Base-by-base conservation (phyloP, 1,140 invertebrate species). In the Cyclargus thomasi region DNA sequence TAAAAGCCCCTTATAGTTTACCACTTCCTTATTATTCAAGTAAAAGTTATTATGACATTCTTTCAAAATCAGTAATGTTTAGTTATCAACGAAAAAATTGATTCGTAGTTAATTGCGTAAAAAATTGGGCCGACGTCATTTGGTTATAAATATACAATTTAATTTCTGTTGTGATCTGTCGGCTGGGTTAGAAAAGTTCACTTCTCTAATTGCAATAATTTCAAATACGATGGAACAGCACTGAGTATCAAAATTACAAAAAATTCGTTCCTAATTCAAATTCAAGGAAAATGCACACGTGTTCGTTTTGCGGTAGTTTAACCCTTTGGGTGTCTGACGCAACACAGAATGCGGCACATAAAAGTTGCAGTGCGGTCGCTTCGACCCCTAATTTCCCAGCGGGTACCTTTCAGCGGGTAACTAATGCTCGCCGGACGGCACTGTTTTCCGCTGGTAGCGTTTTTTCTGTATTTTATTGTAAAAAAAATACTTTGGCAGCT, bases 351-450 rank as follows among this genome's bases (percentile, higher is more conserved):
- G 53, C 64, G 70, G 65, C 53, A 65, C 64, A 65, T 67, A 67
- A 67, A 47, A 63, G 29, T 63, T 17, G 67, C 57, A 67, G 63
- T 29, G 71, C 69, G 73, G 71, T 65, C 70, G 72, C 64, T 39
- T 65, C 70, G 74, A 69, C 71, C 74, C 70, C 75, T 81, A 81
- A 83, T 83, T 83, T 83, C 81, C 81, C 81, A 65, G 68, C 74
- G 81, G 81, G 79, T 73, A 69, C 70, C 75, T 81, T 71, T 81
- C 80, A 80, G 74, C 81, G 72, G 67, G 63, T 78, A 75, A 80
- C 75, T 83, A 76, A 80, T 80, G 79, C 71, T 57, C 77, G 73
- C 75, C 71, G 76, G 78, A 79, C 77, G 74, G 39, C 68, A 39
- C 65, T 67, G 47, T 67, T 62, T 67, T 67, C 55, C 29, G 23